phyloP scores from a whole-genome alignment of 2,888 invertebrate species.

The Thyatira batis region DNA sequence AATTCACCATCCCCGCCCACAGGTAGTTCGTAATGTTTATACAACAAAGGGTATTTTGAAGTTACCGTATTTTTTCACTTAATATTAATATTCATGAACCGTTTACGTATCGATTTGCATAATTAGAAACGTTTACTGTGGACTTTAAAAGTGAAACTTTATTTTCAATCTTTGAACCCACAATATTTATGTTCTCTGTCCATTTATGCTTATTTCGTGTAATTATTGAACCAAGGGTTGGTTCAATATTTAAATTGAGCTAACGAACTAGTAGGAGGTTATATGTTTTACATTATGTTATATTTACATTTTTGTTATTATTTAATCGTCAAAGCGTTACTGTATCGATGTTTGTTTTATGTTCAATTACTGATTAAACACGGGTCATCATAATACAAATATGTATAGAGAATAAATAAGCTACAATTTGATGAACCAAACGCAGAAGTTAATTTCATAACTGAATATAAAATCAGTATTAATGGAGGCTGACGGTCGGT shows the following conservation, averaged over 20 bases:
- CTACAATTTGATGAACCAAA: not conserved
- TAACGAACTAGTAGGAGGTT: no score
- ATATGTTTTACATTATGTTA: no score
- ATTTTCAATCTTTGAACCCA: not conserved
- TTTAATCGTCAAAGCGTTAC: no score
- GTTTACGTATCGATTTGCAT: constrained; percentile 40
- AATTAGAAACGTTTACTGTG: constrained; percentile 38
- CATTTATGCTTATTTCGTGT: not conserved
- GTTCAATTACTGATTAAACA: not conserved
- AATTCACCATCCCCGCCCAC: constrained; percentile 2
- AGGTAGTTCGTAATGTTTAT: constrained; percentile 1
- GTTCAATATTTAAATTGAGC: no score
- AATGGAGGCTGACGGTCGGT: not conserved
- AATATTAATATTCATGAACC: constrained; percentile 35
- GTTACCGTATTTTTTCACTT: constrained; percentile 11
- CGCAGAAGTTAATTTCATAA: not conserved
- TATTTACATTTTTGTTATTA: no score
- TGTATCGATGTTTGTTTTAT: not conserved
- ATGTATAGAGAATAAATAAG: not conserved
- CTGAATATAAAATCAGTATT: not conserved
- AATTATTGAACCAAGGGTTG: no score
- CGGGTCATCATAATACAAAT: no score
- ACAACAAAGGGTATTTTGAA: constrained; percentile 9
- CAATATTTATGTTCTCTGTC: not conserved
- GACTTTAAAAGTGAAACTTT: constrained; percentile 34